These are phyloP conservation scores for fruit fly (Drosophila melanogaster) DNA, from an alignment of 1,140 invertebrate species.

Conservation along the genomic window DNA sequence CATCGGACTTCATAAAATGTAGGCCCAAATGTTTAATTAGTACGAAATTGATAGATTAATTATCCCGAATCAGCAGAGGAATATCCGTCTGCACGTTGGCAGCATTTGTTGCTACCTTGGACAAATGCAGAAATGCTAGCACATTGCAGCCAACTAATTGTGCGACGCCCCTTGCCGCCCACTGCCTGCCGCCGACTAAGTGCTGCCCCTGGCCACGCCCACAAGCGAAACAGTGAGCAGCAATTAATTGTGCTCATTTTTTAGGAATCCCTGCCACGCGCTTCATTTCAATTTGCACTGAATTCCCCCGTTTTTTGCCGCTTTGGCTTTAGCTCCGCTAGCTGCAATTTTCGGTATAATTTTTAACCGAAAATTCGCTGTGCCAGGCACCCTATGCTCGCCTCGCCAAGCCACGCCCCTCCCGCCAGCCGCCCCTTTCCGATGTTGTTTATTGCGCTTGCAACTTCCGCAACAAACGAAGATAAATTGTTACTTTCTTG, in stretches of 20 bases:
- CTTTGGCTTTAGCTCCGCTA: conserved; percentile 5
- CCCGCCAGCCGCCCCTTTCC: conserved; percentile 18
- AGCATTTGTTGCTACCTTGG: not conserved
- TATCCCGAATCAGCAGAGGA: not conserved
- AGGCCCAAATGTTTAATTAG: not conserved
- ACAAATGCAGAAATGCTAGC: conserved; percentile 9
- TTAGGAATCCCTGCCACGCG: conserved; percentile 65
- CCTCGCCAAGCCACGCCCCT: conserved; percentile 22
- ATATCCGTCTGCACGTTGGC: not conserved
- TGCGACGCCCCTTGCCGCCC: conserved; percentile 4
- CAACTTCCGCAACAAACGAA: conserved; percentile 78
- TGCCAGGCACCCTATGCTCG: conserved; percentile 43
- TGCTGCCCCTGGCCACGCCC: conserved; percentile 3
- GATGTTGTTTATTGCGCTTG: conserved; percentile 74
- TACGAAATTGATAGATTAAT: not conserved
- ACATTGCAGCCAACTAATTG: conserved; percentile 34
- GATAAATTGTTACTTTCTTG: conserved; percentile 69
- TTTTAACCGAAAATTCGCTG: conserved; percentile 50
- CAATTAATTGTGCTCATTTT: conserved; percentile 74
- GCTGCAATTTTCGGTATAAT: conserved; percentile 63
- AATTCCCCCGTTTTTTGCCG: not conserved
- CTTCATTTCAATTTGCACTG: conserved; percentile 58
- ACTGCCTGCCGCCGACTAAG: not conserved
- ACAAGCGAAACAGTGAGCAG: conserved; percentile 7
- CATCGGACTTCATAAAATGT: too few species aligned